phyloP scores from a whole-genome alignment of 2,797 vertebrate genomes.

The Varecia variegata region DNA sequence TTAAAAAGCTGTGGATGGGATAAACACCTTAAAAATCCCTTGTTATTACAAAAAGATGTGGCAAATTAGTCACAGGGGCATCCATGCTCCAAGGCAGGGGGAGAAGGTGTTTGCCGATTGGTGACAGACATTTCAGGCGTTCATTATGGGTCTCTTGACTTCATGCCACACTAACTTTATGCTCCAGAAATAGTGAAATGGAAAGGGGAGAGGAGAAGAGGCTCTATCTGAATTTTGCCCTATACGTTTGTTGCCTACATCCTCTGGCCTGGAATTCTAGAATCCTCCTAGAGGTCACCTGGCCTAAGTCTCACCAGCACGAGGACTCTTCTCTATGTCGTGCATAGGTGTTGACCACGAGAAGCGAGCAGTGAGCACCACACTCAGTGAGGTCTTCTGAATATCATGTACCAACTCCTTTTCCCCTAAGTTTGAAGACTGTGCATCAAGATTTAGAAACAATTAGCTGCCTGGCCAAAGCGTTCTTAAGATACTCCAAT shows the following conservation, averaged over 20 bases:
- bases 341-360: background rate
- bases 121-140: constrained; percentile 73
- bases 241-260: background rate
- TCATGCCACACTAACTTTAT: constrained; percentile 19
- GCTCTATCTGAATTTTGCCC: background rate
- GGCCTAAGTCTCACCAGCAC: background rate
- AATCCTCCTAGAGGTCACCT: background rate
- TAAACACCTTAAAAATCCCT: constrained; percentile 78
- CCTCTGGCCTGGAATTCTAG: background rate
- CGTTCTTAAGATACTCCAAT: background rate
- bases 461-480: background rate
- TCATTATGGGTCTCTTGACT: constrained; percentile 50
- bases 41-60: constrained; percentile 77
- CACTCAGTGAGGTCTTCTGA: background rate
- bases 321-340: background rate
- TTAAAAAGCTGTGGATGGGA: constrained; percentile 81
- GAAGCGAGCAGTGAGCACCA: background rate
- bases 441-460: background rate
- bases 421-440: background rate
- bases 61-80: constrained; percentile 69
- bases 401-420: accelerated
- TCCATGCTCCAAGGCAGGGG: constrained; percentile 43
- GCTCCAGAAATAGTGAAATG: constrained; percentile 30
- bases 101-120: constrained; percentile 73
- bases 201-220: background rate